Evolutionary conservation across 2,888 invertebrate species (phyloP).

Genomic region (Netelia fuscicornis): DNA sequence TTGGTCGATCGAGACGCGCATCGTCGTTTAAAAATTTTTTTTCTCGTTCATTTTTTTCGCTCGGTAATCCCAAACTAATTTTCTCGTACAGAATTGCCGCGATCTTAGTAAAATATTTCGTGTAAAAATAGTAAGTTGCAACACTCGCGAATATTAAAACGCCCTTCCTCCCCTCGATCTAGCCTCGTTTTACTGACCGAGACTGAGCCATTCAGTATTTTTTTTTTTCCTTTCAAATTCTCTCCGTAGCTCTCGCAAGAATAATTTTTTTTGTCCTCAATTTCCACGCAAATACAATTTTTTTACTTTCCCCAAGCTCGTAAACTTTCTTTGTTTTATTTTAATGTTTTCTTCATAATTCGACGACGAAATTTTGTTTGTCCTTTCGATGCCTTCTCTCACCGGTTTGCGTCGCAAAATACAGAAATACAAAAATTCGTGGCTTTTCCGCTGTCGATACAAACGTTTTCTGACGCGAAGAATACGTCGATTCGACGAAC

Average conservation of each 20-base stretch:
- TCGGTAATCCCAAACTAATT: conserved; percentile 19
- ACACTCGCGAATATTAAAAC: conserved; percentile 68
- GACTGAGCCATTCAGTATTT: neutral
- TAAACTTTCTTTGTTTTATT: conserved; percentile 7
- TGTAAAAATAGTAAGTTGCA: conserved; percentile 83
- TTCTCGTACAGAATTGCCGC: conserved; percentile 32
- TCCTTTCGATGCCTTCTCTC: conserved; percentile 30
- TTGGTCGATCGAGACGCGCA: conserved; percentile 46
- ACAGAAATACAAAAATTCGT: conserved; percentile 16
- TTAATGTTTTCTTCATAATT: neutral
- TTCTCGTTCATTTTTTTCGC: conserved; percentile 3
- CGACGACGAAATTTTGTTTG: conserved; percentile 13
- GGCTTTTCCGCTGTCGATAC: neutral
- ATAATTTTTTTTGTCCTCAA: neutral
- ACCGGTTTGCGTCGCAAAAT: conserved; percentile 10
- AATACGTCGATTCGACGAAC: conserved; percentile 12
- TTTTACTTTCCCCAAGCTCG: conserved; percentile 1
- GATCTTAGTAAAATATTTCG: conserved; percentile 81
- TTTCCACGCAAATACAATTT: conserved; percentile 9
- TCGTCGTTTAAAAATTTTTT: conserved; percentile 31
- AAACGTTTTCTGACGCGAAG: conserved; percentile 18
- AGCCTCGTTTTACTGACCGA: neutral
- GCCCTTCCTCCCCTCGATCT: neutral
- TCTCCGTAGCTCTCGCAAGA: neutral
- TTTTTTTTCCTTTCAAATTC: conserved; percentile 9